Conservation (phyloP, 2,888 invertebrate species). For the Oxycera nigricornis region DNA sequence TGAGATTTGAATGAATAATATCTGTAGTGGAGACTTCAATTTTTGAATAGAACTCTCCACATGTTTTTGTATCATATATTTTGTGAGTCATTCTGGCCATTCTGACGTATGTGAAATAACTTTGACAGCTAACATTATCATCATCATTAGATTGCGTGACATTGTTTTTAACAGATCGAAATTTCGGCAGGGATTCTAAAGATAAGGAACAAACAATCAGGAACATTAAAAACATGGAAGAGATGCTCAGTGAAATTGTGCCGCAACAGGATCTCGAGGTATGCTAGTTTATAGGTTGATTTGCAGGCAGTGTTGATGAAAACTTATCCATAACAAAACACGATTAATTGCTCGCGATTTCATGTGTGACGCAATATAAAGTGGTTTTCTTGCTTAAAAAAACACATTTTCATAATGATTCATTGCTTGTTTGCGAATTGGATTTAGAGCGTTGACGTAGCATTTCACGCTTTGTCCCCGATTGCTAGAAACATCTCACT, state of each 20-base stretch:
- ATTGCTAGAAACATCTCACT: too few species aligned
- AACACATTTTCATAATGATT: not conserved
- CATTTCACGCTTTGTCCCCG: too few species aligned
- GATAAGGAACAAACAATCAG: not conserved
- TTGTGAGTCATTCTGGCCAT: too few species aligned
- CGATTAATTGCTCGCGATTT: slow-evolving; percentile 25
- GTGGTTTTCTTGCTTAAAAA: not conserved
- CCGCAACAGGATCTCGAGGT: slow-evolving; percentile 85
- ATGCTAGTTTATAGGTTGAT: slow-evolving; percentile 51
- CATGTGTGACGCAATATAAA: slow-evolving; percentile 35
- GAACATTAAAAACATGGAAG: slow-evolving; percentile 69
- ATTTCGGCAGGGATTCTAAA: not conserved
- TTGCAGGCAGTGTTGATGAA: slow-evolving; percentile 37
- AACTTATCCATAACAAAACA: not conserved
- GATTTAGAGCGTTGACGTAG: too few species aligned
- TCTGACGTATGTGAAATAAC: too few species aligned
- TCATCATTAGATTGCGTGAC: not conserved
- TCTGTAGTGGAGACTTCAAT: too few species aligned
- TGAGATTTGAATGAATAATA: too few species aligned
- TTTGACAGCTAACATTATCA: not conserved
- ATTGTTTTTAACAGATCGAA: not conserved
- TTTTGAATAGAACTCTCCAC: too few species aligned
- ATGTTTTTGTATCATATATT: too few species aligned
- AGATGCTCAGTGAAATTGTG: slow-evolving; percentile 81
- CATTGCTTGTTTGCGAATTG: too few species aligned